Evolutionary conservation across 2,113 vertebrate species (phyloP).

Genomic region (Stictonetta naevosa): DNA sequence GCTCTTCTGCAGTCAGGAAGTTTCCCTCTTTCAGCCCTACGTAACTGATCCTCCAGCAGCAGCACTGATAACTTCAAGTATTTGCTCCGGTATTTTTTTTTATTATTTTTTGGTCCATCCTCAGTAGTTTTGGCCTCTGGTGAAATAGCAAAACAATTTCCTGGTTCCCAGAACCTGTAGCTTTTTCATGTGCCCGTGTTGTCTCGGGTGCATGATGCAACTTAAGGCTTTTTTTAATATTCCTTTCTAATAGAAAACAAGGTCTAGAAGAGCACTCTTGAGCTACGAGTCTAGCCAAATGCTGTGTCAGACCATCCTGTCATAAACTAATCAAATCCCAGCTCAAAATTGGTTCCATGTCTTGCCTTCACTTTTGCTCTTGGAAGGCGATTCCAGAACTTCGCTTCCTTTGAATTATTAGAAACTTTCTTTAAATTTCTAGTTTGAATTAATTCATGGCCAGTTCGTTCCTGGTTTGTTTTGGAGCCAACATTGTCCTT

Average conservation of each 20-base stretch:
- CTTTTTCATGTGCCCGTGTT: neutral
- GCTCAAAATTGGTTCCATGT: conserved; percentile 49
- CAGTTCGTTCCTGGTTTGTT: conserved; percentile 52
- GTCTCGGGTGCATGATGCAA: neutral
- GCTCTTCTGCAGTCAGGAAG: conserved; percentile 6
- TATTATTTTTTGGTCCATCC: neutral
- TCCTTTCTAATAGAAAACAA: conserved; percentile 6
- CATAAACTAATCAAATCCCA: conserved; percentile 23
- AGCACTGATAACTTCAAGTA: neutral
- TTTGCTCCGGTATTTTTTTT: neutral
- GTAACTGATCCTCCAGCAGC: neutral
- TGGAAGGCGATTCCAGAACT: conserved; percentile 37
- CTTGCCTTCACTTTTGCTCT: conserved; percentile 65
- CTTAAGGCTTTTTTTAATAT: neutral
- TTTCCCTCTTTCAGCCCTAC: neutral
- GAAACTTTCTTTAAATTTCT: conserved; percentile 57
- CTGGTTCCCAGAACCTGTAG: neutral
- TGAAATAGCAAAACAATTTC: neutral
- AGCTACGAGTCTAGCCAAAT: neutral
- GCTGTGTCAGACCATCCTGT: conserved; percentile 52
- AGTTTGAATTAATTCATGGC: conserved; percentile 56
- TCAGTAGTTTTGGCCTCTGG: neutral
- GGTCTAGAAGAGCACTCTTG: conserved; percentile 11
- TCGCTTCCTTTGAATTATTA: conserved; percentile 28
- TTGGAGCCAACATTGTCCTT: conserved; percentile 68